Conservation (phyloP, 1,140 invertebrate genomes). For the Harlomillsia oculata region DNA sequence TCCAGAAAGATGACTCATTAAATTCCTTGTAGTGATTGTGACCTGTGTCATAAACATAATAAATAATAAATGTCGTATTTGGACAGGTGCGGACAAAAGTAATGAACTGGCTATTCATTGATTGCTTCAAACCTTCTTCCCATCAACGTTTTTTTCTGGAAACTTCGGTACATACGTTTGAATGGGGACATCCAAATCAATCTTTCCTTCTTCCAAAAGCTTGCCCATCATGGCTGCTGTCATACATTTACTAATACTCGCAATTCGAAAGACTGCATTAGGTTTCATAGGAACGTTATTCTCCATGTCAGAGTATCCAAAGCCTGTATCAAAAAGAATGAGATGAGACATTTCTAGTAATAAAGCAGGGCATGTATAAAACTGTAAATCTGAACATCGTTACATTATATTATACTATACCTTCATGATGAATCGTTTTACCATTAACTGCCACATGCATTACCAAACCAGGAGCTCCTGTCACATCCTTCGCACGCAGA, state of each 20-base stretch:
- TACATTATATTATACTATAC: conserved; percentile 38
- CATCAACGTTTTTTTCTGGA: conserved; percentile 46
- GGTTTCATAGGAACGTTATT: conserved; percentile 44
- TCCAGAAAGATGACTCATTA: conserved; percentile 48
- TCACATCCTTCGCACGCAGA: conserved; percentile 37
- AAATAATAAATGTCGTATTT: conserved; percentile 1
- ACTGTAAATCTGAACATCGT: no score
- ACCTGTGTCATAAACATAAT: conserved; percentile 40
- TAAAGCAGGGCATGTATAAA: no score
- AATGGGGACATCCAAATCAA: conserved; percentile 52
- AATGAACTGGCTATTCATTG: background rate
- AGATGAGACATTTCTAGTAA: no score
- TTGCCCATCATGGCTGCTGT: conserved; percentile 49
- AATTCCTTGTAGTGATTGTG: conserved; percentile 46
- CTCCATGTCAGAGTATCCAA: conserved; percentile 53
- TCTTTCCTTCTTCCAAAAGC: conserved; percentile 46
- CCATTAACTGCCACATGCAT: conserved; percentile 50
- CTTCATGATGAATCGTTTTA: conserved; percentile 45
- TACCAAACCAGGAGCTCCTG: conserved; percentile 47
- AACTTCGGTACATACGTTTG: conserved; percentile 48
- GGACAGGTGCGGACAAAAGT: background rate
- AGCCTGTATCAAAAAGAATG: conserved; percentile 41
- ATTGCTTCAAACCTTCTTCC: conserved; percentile 44
- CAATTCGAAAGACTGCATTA: conserved; percentile 53
- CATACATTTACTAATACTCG: conserved; percentile 54